Evolutionary conservation across 2,797 vertebrate genomes (phyloP).

Genomic region (Tympanoctomys barrerae): DNA sequence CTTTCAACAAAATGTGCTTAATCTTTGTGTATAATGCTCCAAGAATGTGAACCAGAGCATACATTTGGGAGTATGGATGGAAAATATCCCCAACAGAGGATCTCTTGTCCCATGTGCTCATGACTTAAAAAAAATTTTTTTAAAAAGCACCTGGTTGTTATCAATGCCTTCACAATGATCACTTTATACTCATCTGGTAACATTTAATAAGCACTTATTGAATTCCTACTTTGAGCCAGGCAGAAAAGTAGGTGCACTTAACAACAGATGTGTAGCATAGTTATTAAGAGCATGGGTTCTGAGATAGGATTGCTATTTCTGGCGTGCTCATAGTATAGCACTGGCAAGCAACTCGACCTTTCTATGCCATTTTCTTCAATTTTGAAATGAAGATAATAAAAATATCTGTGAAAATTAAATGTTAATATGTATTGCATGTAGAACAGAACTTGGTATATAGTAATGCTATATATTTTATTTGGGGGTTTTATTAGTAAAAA

Average conservation of each 20-base stretch:
- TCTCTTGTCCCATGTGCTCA: neutral
- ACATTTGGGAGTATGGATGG: neutral
- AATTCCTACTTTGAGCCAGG: slow-evolving; percentile 57
- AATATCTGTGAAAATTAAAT: neutral
- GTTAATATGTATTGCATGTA: neutral
- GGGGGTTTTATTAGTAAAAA: neutral
- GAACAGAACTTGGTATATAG: neutral
- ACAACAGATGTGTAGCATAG: neutral
- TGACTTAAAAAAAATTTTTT: neutral
- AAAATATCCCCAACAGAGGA: neutral
- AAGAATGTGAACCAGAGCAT: slow-evolving; percentile 50
- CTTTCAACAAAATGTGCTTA: slow-evolving; percentile 77
- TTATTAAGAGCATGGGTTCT: neutral
- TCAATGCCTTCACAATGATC: neutral
- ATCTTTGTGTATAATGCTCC: slow-evolving; percentile 65
- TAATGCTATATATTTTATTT: neutral
- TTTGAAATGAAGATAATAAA: neutral
- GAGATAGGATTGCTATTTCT: neutral
- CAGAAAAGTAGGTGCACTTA: neutral
- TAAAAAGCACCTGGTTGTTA: neutral
- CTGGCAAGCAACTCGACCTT: neutral
- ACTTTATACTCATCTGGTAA: slow-evolving; percentile 14
- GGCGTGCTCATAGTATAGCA: neutral
- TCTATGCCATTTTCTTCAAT: slow-evolving; percentile 36
- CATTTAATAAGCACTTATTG: slow-evolving; percentile 55